Evolutionary conservation across 1,140 invertebrate species (phyloP).

Genomic region (Pogonus chalceus): DNA sequence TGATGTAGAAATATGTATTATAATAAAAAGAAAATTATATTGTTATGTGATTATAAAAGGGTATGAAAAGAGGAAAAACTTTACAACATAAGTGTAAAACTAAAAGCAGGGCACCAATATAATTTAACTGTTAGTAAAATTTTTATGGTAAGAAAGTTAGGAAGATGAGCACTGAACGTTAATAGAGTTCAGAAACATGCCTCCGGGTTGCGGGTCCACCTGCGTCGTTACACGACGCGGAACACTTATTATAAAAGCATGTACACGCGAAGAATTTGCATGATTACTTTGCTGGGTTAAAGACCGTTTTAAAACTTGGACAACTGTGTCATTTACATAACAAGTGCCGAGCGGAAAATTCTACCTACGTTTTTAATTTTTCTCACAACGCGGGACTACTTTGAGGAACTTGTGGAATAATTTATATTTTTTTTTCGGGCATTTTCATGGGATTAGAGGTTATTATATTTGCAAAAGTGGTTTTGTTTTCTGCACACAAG

Average conservation of each 20-base stretch:
- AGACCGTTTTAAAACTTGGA: constrained; percentile 30
- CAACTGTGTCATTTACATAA: constrained; percentile 31
- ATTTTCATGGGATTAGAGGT: not conserved
- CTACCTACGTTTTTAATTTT: not conserved
- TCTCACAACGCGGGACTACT: not conserved
- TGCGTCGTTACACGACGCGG: constrained; percentile 9
- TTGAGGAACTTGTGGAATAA: not conserved
- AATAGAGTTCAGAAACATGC: too few relatives aligned
- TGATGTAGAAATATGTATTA: too few relatives aligned
- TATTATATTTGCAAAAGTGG: not conserved
- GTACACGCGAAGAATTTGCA: constrained; percentile 27
- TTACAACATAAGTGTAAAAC: too few relatives aligned
- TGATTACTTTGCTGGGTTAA: constrained; percentile 28
- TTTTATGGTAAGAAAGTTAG: too few relatives aligned
- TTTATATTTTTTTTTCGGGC: not conserved
- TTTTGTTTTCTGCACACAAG: not conserved
- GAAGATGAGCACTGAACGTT: too few relatives aligned
- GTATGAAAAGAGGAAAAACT: too few relatives aligned
- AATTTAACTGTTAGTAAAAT: too few relatives aligned
- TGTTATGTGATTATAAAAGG: too few relatives aligned
- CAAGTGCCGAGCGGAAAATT: constrained; percentile 13
- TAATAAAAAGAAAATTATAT: too few relatives aligned
- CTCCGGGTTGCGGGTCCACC: not conserved
- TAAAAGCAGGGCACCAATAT: too few relatives aligned
- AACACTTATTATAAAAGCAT: constrained; percentile 15